Base-by-base conservation (phyloP, 2,113 vertebrate genomes). In the Sylvia atricapilla region DNA sequence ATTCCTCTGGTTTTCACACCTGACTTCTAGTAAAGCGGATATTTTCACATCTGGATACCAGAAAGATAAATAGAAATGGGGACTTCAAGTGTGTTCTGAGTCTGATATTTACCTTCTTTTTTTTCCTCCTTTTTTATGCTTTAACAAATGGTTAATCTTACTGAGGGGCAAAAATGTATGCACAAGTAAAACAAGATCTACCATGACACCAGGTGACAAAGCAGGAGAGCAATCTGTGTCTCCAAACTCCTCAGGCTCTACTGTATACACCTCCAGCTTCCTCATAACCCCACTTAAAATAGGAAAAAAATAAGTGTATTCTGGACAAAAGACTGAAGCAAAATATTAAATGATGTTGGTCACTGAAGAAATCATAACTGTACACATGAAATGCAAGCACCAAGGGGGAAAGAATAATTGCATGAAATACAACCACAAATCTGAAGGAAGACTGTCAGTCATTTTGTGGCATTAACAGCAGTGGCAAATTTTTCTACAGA, bases 111-210 rank as follows among this genome's bases (percentile, higher is more conserved):
- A 46, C 3, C 1, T 30, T n/a, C 27, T 44, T n/a, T 21, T n/a
- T 16, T n/a, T 19, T 31, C 8, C 10, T 23, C 37, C 37, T 33
- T 50, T 5, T 41, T n/a, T 39, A 19, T 0, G 4, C 17, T 53
- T 93, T 53, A 67, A 93, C 72, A 90, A 67, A 53, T 41, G 30
- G 43, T 49, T 73, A 47, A 44, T 66, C 53, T 60, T 85, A 68
- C 46, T 28, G 62, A 70, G 52, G 23, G 52, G 18, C 24, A 55
- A 96, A 93, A 89, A 67, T 1, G 2, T n/a, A 11, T 20, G 30
- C 53, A 93, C 72, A 92, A 81, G 22, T 85, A 55, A 90, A 89
- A 91, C 8, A 83, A 91, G 30, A 64, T 47, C 77, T 89, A 59
- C 30, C 35, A 8, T 0, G 2, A 84, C 44, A 55, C 5, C 63